phyloP scores from a whole-genome alignment of 2,797 vertebrate species.

The Pangasius krempfi region DNA sequence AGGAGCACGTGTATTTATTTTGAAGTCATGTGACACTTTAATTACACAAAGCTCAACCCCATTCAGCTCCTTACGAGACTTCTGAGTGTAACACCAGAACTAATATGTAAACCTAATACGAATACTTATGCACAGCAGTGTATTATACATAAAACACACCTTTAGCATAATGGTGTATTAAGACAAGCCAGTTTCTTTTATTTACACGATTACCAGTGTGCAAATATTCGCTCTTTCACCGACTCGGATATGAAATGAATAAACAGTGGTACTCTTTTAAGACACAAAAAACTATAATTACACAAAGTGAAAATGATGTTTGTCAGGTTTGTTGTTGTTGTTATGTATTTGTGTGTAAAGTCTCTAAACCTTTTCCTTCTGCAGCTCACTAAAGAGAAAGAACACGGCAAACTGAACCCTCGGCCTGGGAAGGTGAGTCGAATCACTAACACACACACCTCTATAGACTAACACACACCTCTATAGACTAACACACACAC shows the following conservation, averaged over 20 bases:
- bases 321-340: neutral
- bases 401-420: slow-evolving; percentile 83
- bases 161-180: neutral
- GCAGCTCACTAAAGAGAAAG: slow-evolving; percentile 80
- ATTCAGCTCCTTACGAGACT: neutral
- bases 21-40: neutral
- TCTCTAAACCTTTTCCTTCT: slow-evolving; percentile 29
- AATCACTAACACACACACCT: neutral
- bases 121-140: neutral
- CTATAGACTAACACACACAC: neutral
- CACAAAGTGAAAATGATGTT: neutral
- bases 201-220: neutral
- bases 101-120: neutral
- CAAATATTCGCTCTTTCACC: neutral
- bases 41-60: neutral
- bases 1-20: neutral
- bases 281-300: neutral
- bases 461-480: neutral
- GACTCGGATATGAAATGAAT: neutral
- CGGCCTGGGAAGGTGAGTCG: slow-evolving; percentile 91
- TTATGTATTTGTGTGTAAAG: neutral
- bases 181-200: neutral
- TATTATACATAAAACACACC: neutral
- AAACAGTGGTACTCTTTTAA: neutral
- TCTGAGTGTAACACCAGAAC: neutral